Percentiles rank a stretch among this genome's conserved stretches.
These are phyloP conservation scores for Triplophysa tibetana DNA, from an alignment of 2,113 vertebrate species.

Conservation along the genomic window DNA sequence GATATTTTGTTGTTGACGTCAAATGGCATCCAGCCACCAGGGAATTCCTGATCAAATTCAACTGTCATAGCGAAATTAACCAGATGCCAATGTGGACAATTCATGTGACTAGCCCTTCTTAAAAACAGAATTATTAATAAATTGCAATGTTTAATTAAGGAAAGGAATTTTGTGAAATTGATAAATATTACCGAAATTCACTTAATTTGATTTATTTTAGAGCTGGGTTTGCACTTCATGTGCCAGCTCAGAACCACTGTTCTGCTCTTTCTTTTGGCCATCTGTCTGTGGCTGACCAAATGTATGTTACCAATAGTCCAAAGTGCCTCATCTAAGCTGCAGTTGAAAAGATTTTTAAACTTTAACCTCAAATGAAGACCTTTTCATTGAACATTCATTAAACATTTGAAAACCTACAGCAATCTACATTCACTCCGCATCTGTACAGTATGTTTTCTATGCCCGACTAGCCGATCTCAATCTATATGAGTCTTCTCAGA, in stretches of 20 bases:
- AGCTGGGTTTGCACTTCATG: not conserved
- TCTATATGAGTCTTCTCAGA: not conserved
- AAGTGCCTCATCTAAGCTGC: not conserved
- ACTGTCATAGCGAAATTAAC: too few relatives aligned
- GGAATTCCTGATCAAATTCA: too few relatives aligned
- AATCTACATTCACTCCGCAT: not conserved
- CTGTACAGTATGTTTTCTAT: not conserved
- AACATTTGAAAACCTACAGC: not conserved
- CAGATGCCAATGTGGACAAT: too few relatives aligned
- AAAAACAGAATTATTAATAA: too few relatives aligned
- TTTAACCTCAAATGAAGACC: too few relatives aligned
- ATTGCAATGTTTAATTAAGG: too few relatives aligned
- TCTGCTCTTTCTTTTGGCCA: not conserved
- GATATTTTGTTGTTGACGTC: not conserved
- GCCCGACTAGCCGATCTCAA: not conserved
- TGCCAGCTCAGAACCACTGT: not conserved
- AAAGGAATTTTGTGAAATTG: too few relatives aligned
- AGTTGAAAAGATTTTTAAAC: too few relatives aligned
- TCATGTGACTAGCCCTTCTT: too few relatives aligned
- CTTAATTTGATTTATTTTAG: too few relatives aligned
- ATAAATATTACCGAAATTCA: too few relatives aligned
- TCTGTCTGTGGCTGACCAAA: not conserved
- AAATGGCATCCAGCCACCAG: not conserved
- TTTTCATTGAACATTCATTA: not conserved
- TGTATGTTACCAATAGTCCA: too few relatives aligned